Conservation (phyloP, 1,140 invertebrate genomes). For the Globodera rostochiensis region DNA sequence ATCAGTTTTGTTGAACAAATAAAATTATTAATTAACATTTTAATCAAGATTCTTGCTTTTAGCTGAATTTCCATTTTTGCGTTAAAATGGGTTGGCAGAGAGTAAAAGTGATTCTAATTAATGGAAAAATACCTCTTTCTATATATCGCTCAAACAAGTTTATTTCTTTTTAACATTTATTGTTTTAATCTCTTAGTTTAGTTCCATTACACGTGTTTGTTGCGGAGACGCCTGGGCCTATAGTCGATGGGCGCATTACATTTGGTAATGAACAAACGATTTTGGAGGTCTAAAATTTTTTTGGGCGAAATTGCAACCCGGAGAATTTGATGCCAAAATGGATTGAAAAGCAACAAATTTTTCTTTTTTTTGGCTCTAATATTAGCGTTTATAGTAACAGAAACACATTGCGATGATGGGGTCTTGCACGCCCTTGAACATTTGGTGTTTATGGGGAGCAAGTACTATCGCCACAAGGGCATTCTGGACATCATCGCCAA, state of each 20-base stretch:
- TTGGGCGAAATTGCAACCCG: too few species aligned
- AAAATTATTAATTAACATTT: too few species aligned
- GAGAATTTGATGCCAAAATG: too few species aligned
- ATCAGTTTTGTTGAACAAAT: too few species aligned
- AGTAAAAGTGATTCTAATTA: background rate
- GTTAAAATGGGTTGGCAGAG: constrained; percentile 38
- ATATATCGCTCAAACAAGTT: constrained; percentile 38
- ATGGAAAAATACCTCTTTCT: constrained; percentile 39
- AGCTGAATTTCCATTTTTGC: too few species aligned
- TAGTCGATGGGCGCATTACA: constrained; percentile 38
- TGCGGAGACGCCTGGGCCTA: constrained; percentile 41
- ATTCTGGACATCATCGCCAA: constrained; percentile 84
- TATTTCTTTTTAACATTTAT: background rate
- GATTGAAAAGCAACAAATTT: background rate
- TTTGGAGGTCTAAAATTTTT: too few species aligned
- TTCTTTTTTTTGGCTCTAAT: too few species aligned
- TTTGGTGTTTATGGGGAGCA: constrained; percentile 76
- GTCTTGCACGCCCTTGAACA: constrained; percentile 77
- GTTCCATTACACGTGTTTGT: constrained; percentile 39
- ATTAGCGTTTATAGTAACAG: constrained; percentile 74
- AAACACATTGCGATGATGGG: constrained; percentile 86
- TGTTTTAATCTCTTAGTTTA: background rate
- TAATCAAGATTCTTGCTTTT: too few species aligned
- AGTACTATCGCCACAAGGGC: constrained; percentile 82
- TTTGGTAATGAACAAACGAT: constrained; percentile 21